A percentile compares a stretch with the other conserved stretches of the same genome.
These are phyloP conservation scores for Catostylus mosaicus DNA, from an alignment of 30 jellyfish, hydroid and myxozoan species.

Conservation along the genomic window DNA sequence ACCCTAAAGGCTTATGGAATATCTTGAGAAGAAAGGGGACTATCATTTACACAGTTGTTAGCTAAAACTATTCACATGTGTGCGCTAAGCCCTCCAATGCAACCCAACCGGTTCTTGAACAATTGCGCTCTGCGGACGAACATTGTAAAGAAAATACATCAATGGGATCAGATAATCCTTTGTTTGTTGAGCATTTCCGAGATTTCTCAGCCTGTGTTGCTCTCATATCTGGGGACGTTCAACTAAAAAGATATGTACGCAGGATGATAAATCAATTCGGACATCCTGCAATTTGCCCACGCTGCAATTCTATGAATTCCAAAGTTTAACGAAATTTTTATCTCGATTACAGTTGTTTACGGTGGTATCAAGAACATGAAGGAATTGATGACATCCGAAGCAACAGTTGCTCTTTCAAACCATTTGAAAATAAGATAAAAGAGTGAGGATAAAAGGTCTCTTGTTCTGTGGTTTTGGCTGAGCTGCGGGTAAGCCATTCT, in stretches of 20 bases:
- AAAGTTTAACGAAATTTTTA: background rate
- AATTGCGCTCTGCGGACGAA: constrained; percentile 12
- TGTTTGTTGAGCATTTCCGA: constrained; percentile 11
- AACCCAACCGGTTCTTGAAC: background rate
- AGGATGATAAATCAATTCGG: background rate
- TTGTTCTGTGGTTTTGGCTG: constrained; percentile 5
- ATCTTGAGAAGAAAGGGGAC: constrained; percentile 17
- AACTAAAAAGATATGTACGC: background rate
- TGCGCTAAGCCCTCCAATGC: constrained; percentile 28
- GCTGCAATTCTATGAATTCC: background rate
- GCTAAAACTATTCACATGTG: constrained; percentile 28
- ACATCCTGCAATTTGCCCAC: too few relatives aligned
- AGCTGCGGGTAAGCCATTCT: constrained; percentile 26
- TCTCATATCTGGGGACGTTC: background rate
- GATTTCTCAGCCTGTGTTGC: background rate
- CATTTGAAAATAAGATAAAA: background rate
- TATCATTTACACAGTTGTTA: constrained; percentile 39
- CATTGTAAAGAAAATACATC: constrained; percentile 10
- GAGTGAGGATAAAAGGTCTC: background rate
- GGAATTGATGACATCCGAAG: constrained; percentile 33
- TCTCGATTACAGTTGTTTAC: constrained; percentile 9
- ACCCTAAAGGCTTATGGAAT: constrained; percentile 20
- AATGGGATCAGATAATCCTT: constrained; percentile 19
- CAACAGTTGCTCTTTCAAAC: constrained; percentile 34
- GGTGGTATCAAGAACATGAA: background rate